Evolutionary conservation across 2,888 invertebrate genomes (phyloP).

Genomic region (Phyllotreta cruciferae): DNA sequence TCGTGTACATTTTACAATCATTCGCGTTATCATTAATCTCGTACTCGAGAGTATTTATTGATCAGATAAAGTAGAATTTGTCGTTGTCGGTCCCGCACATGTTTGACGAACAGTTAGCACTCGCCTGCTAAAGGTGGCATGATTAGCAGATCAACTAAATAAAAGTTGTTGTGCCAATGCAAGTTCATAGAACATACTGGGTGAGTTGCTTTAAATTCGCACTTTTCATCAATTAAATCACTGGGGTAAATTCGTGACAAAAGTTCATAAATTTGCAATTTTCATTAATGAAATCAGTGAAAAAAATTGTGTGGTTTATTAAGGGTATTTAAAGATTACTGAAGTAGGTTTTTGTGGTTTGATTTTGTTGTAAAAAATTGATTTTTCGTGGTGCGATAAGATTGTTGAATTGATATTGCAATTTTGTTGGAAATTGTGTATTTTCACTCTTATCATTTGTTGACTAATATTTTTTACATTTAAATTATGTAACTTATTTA

Average conservation of each 20-base stretch:
- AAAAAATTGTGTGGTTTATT: too few relatives aligned
- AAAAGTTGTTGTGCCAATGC: not conserved
- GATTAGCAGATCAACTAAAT: not conserved
- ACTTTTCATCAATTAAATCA: not conserved
- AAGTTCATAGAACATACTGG: conserved; percentile 3
- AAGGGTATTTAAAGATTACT: too few relatives aligned
- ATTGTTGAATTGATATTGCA: too few relatives aligned
- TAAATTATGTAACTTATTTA: not conserved
- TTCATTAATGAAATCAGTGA: too few relatives aligned
- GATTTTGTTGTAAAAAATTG: too few relatives aligned
- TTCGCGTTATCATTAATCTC: conserved; percentile 11
- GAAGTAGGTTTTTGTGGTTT: too few relatives aligned
- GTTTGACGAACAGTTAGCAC: conserved; percentile 2
- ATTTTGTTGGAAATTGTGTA: too few relatives aligned
- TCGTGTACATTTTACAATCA: too few relatives aligned
- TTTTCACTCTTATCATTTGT: too few relatives aligned
- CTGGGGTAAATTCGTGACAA: not conserved
- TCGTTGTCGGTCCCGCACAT: not conserved
- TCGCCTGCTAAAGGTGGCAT: not conserved
- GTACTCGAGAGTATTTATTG: conserved; percentile 1
- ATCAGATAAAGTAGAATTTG: conserved; percentile 10
- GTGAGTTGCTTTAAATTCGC: not conserved
- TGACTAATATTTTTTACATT: not conserved
- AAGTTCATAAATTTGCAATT: too few relatives aligned
- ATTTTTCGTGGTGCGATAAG: too few relatives aligned